A percentile compares a stretch with the other conserved stretches of the same genome.
Conservation (phyloP, 2,113 vertebrate genomes). For the Ceratotherium simum region DNA sequence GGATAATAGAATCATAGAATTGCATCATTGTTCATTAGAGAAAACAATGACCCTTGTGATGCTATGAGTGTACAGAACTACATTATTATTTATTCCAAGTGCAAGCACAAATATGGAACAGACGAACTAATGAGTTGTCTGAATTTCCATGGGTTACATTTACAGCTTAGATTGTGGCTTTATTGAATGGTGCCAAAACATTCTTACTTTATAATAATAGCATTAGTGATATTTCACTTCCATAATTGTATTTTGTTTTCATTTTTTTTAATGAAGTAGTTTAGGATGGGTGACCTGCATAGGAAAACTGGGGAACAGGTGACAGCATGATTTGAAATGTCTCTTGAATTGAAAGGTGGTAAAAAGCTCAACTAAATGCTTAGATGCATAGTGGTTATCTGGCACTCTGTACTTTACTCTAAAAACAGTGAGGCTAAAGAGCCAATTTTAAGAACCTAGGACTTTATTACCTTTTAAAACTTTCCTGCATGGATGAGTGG, state of each 20-base stretch:
- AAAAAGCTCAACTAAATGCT: conserved; percentile 74
- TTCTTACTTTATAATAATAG: conserved; percentile 79
- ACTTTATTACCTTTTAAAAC: conserved; percentile 85
- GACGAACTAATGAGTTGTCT: conserved; percentile 70
- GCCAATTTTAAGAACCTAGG: conserved; percentile 71
- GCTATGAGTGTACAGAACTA: background rate
- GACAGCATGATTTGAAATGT: conserved; percentile 78
- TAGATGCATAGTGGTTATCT: conserved; percentile 63
- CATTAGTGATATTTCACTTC: conserved; percentile 71
- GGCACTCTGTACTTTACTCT: conserved; percentile 60
- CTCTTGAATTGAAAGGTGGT: conserved; percentile 69
- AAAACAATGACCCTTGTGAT: conserved; percentile 76
- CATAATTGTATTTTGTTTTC: conserved; percentile 84
- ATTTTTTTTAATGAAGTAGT: conserved; percentile 84
- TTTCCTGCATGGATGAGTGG: conserved; percentile 70
- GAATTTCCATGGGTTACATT: conserved; percentile 75
- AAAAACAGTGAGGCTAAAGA: conserved; percentile 75
- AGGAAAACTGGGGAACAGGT: conserved; percentile 73
- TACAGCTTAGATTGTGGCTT: conserved; percentile 66
- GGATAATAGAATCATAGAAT: conserved; percentile 53
- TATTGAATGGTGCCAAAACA: conserved; percentile 76
- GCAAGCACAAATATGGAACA: conserved; percentile 59
- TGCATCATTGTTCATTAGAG: conserved; percentile 71
- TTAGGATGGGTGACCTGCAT: conserved; percentile 72
- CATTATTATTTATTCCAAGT: conserved; percentile 50